Evolutionary conservation across 2,888 invertebrate genomes (phyloP).

Genomic region (Cataglyphis livida): DNA sequence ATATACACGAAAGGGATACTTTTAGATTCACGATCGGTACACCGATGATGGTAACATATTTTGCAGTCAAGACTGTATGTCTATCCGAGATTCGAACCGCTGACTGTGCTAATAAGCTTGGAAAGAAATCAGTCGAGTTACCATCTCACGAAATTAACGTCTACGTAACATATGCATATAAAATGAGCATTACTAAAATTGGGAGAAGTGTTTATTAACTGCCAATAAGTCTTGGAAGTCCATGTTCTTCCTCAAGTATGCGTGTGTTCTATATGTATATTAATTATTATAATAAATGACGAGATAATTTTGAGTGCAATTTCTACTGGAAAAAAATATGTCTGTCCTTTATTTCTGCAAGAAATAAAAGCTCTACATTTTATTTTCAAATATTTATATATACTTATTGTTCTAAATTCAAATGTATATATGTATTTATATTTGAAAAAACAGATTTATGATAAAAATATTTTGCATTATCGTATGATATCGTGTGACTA

Average conservation of each 20-base stretch:
- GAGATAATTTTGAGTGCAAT: neutral
- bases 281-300: neutral
- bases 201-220: neutral
- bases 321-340: neutral
- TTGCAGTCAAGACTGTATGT: neutral
- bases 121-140: conserved; percentile 12
- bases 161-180: neutral
- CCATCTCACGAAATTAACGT: conserved; percentile 23
- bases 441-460: neutral
- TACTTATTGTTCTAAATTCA: too few species aligned
- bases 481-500: neutral
- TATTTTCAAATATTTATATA: too few species aligned
- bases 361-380: neutral
- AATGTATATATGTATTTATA: too few species aligned
- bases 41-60: conserved; percentile 15
- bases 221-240: neutral
- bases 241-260: neutral
- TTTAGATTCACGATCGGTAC: conserved; percentile 12
- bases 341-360: neutral
- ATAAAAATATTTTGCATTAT: neutral
- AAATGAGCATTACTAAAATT: conserved; percentile 4
- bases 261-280: neutral
- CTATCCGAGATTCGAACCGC: conserved; percentile 21
- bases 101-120: neutral
- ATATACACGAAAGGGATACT: neutral